Percentiles rank a stretch among this genome's conserved stretches.
Conservation (phyloP, 64 coral and sea anemone genomes). For the Acropora tenuis region DNA sequence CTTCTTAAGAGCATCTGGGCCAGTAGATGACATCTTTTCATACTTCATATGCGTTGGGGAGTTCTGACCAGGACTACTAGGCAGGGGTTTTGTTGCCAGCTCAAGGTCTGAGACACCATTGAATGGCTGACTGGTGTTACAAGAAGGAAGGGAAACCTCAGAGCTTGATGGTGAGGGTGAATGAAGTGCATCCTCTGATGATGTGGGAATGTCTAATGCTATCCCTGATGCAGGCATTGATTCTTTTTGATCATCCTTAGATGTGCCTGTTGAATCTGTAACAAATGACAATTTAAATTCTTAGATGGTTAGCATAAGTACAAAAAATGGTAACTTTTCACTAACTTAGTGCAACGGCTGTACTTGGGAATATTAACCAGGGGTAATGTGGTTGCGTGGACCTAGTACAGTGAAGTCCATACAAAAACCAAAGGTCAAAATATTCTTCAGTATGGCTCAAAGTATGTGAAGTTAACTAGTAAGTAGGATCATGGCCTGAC, state of each 20-base stretch:
- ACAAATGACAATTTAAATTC: neutral
- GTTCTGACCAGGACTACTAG: neutral
- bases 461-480: neutral
- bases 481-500: neutral
- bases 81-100: neutral
- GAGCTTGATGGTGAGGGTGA: constrained; percentile 43
- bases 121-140: neutral
- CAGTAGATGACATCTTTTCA: constrained; percentile 54
- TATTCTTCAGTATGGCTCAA: too few relatives aligned
- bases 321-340: too few relatives aligned
- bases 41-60: neutral
- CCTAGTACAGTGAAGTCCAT: too few relatives aligned
- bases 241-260: neutral
- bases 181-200: neutral
- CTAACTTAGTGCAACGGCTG: too few relatives aligned
- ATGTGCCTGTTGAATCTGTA: neutral
- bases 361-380: too few relatives aligned
- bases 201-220: neutral
- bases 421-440: too few relatives aligned
- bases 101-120: neutral
- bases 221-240: neutral
- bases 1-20: constrained; percentile 83
- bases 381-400: too few relatives aligned
- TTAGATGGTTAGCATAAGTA: too few relatives aligned
- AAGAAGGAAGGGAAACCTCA: constrained; percentile 27